Evolutionary conservation across 2,797 vertebrate genomes (phyloP).

Genomic region (Phalanger gymnotis): DNA sequence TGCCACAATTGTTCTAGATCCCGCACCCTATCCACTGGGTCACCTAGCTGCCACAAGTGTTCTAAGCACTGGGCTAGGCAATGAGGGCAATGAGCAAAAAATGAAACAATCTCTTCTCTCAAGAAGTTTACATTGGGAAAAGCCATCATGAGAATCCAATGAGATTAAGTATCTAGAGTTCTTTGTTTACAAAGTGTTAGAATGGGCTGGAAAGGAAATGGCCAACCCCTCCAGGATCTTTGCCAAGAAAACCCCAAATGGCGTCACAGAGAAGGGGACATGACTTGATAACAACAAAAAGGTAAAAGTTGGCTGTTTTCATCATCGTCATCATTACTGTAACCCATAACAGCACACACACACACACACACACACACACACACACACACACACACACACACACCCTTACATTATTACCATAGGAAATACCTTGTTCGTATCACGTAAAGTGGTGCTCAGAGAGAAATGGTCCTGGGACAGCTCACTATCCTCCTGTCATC

Average conservation of each 20-base stretch:
- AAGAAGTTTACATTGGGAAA: neutral
- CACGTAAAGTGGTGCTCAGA: neutral
- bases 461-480: neutral
- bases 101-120: neutral
- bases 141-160: neutral
- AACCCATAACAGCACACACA: neutral
- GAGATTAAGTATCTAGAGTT: neutral
- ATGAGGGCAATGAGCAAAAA: neutral
- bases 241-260: neutral
- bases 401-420: neutral
- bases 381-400: neutral
- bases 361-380: no score
- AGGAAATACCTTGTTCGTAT: neutral
- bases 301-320: neutral
- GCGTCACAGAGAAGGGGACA: neutral
- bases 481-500: neutral
- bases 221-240: neutral
- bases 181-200: neutral
- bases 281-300: neutral
- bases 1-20: neutral
- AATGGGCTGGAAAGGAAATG: neutral
- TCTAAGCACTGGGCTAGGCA: neutral
- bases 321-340: neutral
- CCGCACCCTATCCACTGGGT: neutral
- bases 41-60: neutral